A percentile compares a stretch with the other conserved stretches of the same genome.
Evolutionary conservation across 2,797 vertebrate species (phyloP).

Genomic region (Dicrostonyx torquatus): DNA sequence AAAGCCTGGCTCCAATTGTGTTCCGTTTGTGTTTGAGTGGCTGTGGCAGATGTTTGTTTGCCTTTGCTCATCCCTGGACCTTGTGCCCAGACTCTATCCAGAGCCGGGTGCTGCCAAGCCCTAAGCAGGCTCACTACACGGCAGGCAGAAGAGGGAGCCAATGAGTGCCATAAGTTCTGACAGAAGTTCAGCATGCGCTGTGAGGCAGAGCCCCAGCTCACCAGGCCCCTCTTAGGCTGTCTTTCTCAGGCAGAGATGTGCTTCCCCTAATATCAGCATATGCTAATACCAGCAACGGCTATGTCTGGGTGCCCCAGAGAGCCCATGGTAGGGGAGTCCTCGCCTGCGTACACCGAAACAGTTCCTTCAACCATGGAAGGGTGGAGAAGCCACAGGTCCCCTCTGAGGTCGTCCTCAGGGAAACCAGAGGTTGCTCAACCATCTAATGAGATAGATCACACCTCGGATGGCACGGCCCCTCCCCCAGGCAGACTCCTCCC

Average conservation of each 20-base stretch:
- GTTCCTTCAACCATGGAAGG: background rate
- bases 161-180: background rate
- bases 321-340: background rate
- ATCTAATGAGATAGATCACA: background rate
- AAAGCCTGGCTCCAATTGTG: background rate
- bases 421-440: background rate
- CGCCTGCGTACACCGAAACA: background rate
- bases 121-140: background rate
- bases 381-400: background rate
- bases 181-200: background rate
- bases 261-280: no score
- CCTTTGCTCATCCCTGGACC: background rate
- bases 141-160: background rate
- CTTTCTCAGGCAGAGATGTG: background rate
- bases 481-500: fast-evolving
- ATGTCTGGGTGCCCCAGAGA: background rate
- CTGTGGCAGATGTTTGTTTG: background rate
- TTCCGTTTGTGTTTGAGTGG: background rate
- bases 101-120: background rate
- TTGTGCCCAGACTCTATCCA: background rate
- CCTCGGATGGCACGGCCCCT: fast-evolving
- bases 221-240: background rate
- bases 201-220: background rate
- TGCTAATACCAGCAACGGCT: background rate
- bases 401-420: background rate